Conservation (phyloP, 2,113 vertebrate genomes). For the Fregata magnificens region DNA sequence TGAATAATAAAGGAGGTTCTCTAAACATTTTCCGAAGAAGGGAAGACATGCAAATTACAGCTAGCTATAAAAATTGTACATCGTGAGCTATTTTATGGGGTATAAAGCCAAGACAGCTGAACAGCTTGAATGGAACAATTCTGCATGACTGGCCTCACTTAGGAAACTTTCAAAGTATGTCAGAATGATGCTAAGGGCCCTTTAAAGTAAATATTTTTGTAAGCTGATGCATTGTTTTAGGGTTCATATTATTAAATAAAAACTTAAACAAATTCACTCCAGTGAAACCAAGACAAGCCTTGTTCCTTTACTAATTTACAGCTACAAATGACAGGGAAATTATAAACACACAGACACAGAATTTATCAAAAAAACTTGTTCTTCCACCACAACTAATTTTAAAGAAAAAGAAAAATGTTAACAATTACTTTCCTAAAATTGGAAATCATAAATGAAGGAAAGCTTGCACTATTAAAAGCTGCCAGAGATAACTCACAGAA, state of each 20-base stretch:
- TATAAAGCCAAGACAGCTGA: constrained; percentile 11
- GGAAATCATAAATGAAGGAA: not conserved
- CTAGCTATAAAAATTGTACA: not conserved
- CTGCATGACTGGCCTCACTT: not conserved
- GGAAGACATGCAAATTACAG: constrained; percentile 14
- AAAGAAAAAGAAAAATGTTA: not conserved
- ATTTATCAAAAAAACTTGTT: not conserved
- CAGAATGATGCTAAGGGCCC: not conserved
- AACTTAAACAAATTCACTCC: not conserved
- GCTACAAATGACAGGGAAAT: not conserved
- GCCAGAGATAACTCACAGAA: not conserved
- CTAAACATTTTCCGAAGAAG: constrained; percentile 11
- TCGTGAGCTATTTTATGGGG: not conserved
- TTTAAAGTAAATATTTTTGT: not conserved
- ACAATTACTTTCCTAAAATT: not conserved
- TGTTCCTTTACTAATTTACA: not conserved
- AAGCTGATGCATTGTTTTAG: not conserved
- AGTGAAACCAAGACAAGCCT: not conserved
- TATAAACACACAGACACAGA: not conserved
- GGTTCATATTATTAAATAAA: not conserved
- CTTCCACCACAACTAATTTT: not conserved
- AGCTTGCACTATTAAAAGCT: not conserved
- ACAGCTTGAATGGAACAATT: constrained; percentile 9
- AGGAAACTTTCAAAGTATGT: not conserved
- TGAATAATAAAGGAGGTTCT: not conserved